phyloP scores from a whole-genome alignment of 2,113 vertebrate genomes.

The Chrysemys picta region DNA sequence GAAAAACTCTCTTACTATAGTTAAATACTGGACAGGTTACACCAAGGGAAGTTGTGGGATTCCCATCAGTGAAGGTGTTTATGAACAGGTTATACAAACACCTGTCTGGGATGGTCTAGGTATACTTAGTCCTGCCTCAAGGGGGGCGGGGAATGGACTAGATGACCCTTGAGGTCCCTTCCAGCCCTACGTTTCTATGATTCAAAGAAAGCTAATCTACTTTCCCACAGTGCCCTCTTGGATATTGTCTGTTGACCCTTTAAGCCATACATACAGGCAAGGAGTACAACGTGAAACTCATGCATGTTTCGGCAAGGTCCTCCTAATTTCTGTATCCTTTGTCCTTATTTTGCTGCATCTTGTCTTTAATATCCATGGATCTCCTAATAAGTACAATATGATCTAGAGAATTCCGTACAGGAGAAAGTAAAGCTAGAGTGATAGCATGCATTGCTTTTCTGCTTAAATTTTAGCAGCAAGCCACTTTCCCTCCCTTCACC shows the following conservation, averaged over 20 bases:
- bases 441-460: neutral
- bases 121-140: too few relatives aligned
- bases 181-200: neutral
- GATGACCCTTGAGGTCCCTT: too few relatives aligned
- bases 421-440: neutral
- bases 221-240: neutral
- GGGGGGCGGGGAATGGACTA: too few relatives aligned
- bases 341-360: neutral
- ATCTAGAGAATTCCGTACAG: neutral
- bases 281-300: neutral
- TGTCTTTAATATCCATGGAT: neutral
- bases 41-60: too few relatives aligned
- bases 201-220: neutral
- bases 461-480: neutral
- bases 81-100: too few relatives aligned
- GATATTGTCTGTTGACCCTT: neutral
- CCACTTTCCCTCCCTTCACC: neutral
- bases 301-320: neutral
- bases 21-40: too few relatives aligned
- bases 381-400: neutral
- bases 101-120: too few relatives aligned
- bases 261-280: neutral
- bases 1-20: too few relatives aligned
- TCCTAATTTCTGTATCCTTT: neutral
- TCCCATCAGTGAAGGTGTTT: too few relatives aligned